Evolutionary conservation across 2,797 vertebrate genomes (phyloP), one percentile per base, ranked within the genome.

Genomic region (Labroides dimidiatus): DNA sequence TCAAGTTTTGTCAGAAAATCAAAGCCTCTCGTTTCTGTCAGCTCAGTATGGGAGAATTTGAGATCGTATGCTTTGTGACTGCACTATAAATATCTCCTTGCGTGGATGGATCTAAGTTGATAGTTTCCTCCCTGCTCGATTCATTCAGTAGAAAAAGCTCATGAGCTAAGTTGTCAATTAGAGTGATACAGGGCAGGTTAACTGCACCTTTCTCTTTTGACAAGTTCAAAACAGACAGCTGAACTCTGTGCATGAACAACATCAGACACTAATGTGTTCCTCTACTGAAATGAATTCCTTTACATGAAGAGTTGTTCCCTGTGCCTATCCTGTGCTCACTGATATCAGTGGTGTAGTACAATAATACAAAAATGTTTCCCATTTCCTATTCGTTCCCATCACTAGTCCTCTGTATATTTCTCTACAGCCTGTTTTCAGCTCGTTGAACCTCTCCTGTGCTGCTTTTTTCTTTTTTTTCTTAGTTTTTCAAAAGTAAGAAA

Each of bases 61-160:
- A 36, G 27, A 53, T 10, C 7, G 17, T 36, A 45, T 27, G 64
- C 59, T 68, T 71, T 39, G 50, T 67, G 72, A 69, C 62, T 24
- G n/a, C 50, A 51, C 66, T 52, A 71, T 80, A 63, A 72, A 60
- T 79, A 56, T 47, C 58, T 72, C 44, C 69, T 53, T 62, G 43
- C 43, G 20, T 69, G 69, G 72, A 65, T 27, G 64, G 58, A 78
- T 80, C 45, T 30, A 20, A 42, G 15, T 16, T 52, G 24, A 72
- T 73, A 50, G 63, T 69, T 80, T 60, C 33, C 37, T 33, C 42
- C 53, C 49, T n/a, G 39, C 42, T 65, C 15, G 7, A 11, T 65
- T 56, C 27, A 48, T 60, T 74, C 58, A 61, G 53, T 54, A 54
- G 41, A 57, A 43, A 69, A 15, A 15, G 17, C 45, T 27, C 24